Evolutionary conservation across 2,797 vertebrate species (phyloP).

Genomic region (Sebastes elongatus): DNA sequence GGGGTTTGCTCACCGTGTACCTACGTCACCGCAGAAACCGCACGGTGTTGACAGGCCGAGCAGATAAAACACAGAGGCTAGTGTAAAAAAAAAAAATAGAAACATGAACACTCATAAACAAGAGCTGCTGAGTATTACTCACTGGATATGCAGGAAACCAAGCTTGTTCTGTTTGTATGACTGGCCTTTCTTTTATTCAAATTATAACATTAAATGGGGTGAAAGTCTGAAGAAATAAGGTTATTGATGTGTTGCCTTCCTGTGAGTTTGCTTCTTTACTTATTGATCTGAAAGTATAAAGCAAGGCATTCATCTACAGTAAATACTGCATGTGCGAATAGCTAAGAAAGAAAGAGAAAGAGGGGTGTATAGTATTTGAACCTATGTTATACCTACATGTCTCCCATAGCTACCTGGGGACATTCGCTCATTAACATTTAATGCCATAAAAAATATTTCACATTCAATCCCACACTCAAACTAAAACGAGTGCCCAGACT

Average conservation of each 20-base stretch:
- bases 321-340: neutral
- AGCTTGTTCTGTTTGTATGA: neutral
- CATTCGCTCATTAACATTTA: conserved; percentile 44
- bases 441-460: conserved; percentile 39
- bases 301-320: neutral
- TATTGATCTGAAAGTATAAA: neutral
- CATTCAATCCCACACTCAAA: conserved; percentile 1
- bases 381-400: neutral
- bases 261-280: neutral
- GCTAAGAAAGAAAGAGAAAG: neutral
- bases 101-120: neutral
- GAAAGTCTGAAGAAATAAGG: neutral
- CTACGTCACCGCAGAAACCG: conserved; percentile 27
- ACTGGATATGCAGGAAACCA: neutral
- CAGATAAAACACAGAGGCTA: conserved; percentile 38
- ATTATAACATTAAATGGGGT: neutral
- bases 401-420: conserved; percentile 7
- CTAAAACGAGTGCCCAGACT: conserved; percentile 33
- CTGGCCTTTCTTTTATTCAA: neutral
- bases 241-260: neutral
- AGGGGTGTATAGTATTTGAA: neutral
- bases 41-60: conserved; percentile 24
- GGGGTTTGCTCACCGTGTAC: conserved; percentile 22
- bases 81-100: neutral
- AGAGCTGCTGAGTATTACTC: conserved; percentile 10